Percentiles rank a stretch among this genome's conserved stretches.
phyloP scores from a whole-genome alignment of 2,797 vertebrate genomes.

The Tiaroga cobitis region DNA sequence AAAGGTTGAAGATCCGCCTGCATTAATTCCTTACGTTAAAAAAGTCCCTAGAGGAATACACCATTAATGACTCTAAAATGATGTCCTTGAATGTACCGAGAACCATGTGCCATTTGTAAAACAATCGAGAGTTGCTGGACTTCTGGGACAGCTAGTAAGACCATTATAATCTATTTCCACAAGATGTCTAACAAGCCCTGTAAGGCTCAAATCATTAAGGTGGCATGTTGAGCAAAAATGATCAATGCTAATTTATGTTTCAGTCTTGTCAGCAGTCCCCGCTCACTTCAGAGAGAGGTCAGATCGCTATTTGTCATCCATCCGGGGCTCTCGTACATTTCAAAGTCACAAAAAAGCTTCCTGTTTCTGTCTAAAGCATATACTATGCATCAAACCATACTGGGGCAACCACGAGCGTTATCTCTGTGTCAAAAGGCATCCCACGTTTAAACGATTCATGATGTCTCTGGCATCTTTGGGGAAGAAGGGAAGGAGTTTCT shows the following conservation, averaged over 20 bases:
- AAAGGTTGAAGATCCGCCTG: not conserved
- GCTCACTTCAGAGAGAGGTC: conserved; percentile 68
- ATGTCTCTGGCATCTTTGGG: conserved; percentile 67
- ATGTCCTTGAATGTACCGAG: conserved; percentile 30
- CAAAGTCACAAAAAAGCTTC: conserved; percentile 59
- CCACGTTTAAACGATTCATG: conserved; percentile 77
- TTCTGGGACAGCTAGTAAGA: conserved; percentile 61
- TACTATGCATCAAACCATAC: conserved; percentile 63
- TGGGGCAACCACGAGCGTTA: conserved; percentile 57
- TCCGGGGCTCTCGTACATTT: not conserved
- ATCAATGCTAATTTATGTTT: conserved; percentile 75
- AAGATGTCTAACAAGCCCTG: conserved; percentile 72
- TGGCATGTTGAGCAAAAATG: conserved; percentile 62
- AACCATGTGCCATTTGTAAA: conserved; percentile 43
- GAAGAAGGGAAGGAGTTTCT: conserved; percentile 68
- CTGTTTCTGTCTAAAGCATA: conserved; percentile 61
- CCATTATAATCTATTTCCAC: conserved; percentile 62
- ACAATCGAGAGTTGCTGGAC: conserved; percentile 56
- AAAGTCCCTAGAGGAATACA: not conserved
- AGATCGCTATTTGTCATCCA: conserved; percentile 56
- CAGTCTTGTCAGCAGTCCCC: conserved; percentile 70
- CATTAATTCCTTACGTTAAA: conserved; percentile 23
- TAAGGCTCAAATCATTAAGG: conserved; percentile 72
- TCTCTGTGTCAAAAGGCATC: conserved; percentile 65
- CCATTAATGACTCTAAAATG: conserved; percentile 30